Percentiles rank a stretch among this genome's conserved stretches.
These are phyloP conservation scores for Trachymyrmex septentrionalis DNA, from an alignment of 1,140 invertebrate species.

Conservation along the genomic window DNA sequence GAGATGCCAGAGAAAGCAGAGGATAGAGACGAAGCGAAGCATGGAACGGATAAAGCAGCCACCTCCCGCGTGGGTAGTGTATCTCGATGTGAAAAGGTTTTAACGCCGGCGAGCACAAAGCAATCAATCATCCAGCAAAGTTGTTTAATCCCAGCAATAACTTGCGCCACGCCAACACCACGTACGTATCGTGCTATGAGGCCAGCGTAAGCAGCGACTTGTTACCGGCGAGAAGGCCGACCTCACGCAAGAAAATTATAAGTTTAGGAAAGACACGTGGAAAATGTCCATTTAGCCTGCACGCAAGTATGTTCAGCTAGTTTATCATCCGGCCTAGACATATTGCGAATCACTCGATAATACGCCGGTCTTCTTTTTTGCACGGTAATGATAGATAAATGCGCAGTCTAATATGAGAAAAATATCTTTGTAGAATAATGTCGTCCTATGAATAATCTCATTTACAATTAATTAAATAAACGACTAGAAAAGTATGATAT, in stretches of 20 bases:
- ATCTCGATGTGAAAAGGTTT: slow-evolving; percentile 79
- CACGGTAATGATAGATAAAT: neutral
- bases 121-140: slow-evolving; percentile 83
- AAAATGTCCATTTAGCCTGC: slow-evolving; percentile 34
- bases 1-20: neutral
- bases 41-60: slow-evolving; percentile 64
- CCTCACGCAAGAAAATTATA: slow-evolving; percentile 55
- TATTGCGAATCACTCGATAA: neutral
- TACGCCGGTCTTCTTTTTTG: neutral
- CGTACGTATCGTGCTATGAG: slow-evolving; percentile 19
- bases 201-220: slow-evolving; percentile 17
- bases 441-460: neutral
- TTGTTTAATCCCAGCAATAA: slow-evolving; percentile 84
- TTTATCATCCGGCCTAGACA: neutral
- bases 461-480: neutral
- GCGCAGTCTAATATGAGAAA: neutral
- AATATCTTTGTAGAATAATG: neutral
- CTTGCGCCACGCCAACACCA: slow-evolving; percentile 73
- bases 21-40: slow-evolving; percentile 50
- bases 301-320: neutral
- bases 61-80: slow-evolving; percentile 75
- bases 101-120: slow-evolving; percentile 79
- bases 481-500: neutral
- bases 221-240: slow-evolving; percentile 51
- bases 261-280: slow-evolving; percentile 28